A percentile compares a stretch with the other conserved stretches of the same genome.
Evolutionary conservation across 1,140 invertebrate species (phyloP).

Genomic region (Pemphigus obesinymphae): DNA sequence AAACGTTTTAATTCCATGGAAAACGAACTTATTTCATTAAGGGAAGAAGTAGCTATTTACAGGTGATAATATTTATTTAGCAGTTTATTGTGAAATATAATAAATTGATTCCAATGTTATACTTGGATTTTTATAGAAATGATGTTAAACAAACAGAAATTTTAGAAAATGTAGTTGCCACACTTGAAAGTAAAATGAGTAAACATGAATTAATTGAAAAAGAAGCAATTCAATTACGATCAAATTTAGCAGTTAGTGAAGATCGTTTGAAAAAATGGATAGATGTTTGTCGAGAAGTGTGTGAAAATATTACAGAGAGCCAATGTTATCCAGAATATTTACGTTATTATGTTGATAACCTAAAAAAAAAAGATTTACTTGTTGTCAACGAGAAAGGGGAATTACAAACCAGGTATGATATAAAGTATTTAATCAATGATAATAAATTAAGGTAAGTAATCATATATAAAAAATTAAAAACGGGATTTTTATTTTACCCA

Average conservation of each 20-base stretch:
- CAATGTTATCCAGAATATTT: slow-evolving; percentile 39
- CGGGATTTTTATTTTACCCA: background rate
- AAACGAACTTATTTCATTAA: slow-evolving; percentile 24
- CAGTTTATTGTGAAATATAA: background rate
- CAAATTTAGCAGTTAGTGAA: slow-evolving; percentile 26
- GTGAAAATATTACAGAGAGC: slow-evolving; percentile 25
- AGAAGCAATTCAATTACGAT: slow-evolving; percentile 34
- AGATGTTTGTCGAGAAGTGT: slow-evolving; percentile 8
- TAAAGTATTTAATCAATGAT: background rate
- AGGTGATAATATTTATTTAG: background rate
- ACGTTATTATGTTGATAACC: slow-evolving; percentile 40
- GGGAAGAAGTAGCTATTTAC: slow-evolving; percentile 30
- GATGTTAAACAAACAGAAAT: slow-evolving; percentile 37
- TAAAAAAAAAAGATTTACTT: slow-evolving; percentile 11
- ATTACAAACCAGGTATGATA: slow-evolving; percentile 28
- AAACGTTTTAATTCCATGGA: slow-evolving; percentile 37
- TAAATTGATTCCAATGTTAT: background rate
- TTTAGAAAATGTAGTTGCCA: slow-evolving; percentile 32
- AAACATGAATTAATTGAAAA: slow-evolving; percentile 34
- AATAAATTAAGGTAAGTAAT: no score
- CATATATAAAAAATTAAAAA: background rate
- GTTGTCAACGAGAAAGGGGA: slow-evolving; percentile 19
- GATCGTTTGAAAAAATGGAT: slow-evolving; percentile 33
- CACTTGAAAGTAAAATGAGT: slow-evolving; percentile 13
- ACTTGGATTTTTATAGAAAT: slow-evolving; percentile 4